Percentiles rank a stretch among this genome's conserved stretches.
Conservation (phyloP, 2,888 invertebrate species). For the Tridacna crocea region DNA sequence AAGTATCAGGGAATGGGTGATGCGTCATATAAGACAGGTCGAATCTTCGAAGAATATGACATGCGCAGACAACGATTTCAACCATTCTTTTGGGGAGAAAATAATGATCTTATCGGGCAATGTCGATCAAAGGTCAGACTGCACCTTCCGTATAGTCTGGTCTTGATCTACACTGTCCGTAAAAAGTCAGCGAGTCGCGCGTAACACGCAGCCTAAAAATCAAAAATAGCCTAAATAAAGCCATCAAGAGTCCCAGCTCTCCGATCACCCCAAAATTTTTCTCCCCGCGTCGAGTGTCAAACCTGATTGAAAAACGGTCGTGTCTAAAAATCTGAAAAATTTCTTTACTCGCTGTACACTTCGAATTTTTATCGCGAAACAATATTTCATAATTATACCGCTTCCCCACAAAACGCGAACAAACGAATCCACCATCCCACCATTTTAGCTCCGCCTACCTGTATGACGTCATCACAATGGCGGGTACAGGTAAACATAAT, state of each 20-base stretch:
- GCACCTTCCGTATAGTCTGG: no score
- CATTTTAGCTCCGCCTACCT: constrained; percentile 48
- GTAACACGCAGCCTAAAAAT: no score
- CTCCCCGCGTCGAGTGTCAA: constrained; percentile 1
- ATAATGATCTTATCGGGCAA: no score
- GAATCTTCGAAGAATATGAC: no score
- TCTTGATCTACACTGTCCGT: no score
- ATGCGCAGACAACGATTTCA: no score
- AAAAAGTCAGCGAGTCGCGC: no score
- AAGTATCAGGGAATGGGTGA: no score
- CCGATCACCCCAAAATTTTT: constrained; percentile 6
- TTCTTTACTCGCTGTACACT: constrained; percentile 16
- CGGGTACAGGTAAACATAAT: constrained; percentile 59
- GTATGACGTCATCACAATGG: constrained; percentile 59
- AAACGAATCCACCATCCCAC: not conserved
- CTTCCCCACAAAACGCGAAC: not conserved
- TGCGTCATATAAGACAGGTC: no score
- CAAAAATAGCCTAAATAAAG: constrained; percentile 18
- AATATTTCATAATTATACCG: constrained; percentile 21
- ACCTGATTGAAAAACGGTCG: constrained; percentile 8
- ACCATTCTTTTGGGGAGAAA: no score
- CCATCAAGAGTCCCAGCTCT: constrained; percentile 15
- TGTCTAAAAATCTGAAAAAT: constrained; percentile 22
- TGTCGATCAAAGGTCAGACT: no score
- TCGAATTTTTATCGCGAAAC: constrained; percentile 21